Evolutionary conservation across 92 coral and sea anemone genomes (phyloP).

Genomic region (Phenganax stokvisi): DNA sequence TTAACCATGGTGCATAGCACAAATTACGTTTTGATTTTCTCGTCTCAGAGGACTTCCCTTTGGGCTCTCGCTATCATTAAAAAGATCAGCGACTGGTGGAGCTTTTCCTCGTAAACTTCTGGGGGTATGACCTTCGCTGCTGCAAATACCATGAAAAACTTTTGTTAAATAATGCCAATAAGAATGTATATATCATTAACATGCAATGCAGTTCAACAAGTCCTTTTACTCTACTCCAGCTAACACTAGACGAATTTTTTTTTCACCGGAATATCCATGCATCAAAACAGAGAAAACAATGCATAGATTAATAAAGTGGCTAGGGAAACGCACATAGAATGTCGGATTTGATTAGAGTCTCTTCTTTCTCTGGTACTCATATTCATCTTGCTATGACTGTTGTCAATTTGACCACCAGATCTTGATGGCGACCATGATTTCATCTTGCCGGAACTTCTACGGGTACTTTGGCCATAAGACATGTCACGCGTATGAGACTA

Average conservation of each 20-base stretch:
- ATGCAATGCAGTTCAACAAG: too few species aligned
- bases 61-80: conserved; percentile 20
- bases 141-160: neutral
- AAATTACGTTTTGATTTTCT: conserved; percentile 26
- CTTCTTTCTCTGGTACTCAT: neutral
- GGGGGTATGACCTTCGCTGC: conserved; percentile 21
- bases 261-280: neutral
- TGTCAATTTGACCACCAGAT: neutral
- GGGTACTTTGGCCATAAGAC: conserved; percentile 16
- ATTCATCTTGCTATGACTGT: conserved; percentile 19
- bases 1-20: neutral
- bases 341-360: conserved; percentile 1
- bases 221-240: too few species aligned
- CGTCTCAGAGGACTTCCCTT: conserved; percentile 28
- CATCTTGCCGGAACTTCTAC: conserved; percentile 39
- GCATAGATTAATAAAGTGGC: neutral
- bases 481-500: conserved; percentile 14
- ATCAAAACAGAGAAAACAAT: neutral
- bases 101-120: conserved; percentile 30
- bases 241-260: too few species aligned
- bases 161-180: neutral
- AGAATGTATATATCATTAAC: too few species aligned
- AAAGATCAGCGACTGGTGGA: conserved; percentile 36
- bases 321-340: conserved; percentile 7
- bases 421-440: conserved; percentile 40